Conservation (phyloP, 2,113 vertebrate genomes). For the Zosterops borbonicus region DNA sequence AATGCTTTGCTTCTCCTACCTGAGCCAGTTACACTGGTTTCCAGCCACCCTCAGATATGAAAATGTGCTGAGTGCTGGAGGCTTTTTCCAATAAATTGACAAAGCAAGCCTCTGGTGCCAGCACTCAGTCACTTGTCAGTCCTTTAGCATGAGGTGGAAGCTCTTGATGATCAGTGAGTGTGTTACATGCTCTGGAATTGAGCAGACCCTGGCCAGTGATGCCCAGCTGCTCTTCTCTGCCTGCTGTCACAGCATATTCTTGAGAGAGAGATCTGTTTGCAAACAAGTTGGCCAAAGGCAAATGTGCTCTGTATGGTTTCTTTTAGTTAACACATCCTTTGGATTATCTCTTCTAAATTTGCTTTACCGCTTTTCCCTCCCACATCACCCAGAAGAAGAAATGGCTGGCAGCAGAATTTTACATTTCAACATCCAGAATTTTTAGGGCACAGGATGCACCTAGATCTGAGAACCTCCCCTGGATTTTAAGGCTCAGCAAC, state of each 20-base stretch:
- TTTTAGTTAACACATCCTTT: not conserved
- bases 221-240: not conserved
- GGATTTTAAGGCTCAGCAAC: not conserved
- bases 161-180: not conserved
- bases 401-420: not conserved
- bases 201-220: no score
- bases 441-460: not conserved
- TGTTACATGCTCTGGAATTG: not conserved
- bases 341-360: not conserved
- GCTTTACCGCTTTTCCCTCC: not conserved
- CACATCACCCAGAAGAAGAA: not conserved
- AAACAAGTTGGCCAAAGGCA: not conserved
- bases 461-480: not conserved
- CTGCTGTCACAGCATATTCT: not conserved
- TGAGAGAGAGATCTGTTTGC: not conserved
- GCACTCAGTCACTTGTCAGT: not conserved
- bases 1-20: not conserved
- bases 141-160: not conserved
- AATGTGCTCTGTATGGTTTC: rapidly evolving
- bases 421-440: not conserved
- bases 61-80: not conserved
- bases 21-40: conserved; percentile 2
- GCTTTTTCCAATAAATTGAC: not conserved
- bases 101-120: not conserved
- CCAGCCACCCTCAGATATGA: not conserved